Evolutionary conservation across 1,140 invertebrate genomes (phyloP), one percentile per base, ranked within the genome.

Genomic region (Aricia agestis): DNA sequence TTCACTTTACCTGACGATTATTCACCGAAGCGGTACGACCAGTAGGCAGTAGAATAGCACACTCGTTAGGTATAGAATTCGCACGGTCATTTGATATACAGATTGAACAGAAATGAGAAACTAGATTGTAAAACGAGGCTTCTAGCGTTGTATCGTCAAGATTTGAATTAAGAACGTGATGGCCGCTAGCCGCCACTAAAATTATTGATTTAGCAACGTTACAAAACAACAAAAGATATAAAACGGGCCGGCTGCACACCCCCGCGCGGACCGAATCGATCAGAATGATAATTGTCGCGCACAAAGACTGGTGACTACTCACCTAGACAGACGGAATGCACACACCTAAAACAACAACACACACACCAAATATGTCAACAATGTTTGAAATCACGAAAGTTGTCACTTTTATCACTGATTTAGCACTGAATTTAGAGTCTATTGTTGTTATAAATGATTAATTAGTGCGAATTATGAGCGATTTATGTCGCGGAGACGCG

Each of bases 221-320:
- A 91, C 86, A 91, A 91, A 91, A 91, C 85, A 91, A 90, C 88
- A 90, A 90, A 91, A 91, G 88, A 90, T 88, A 89, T 87, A 90
- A 89, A 90, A 89, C 83, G 81, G 80, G 78, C 82, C 78, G 78
- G 77, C 78, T 83, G 83, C 83, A 82, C 85, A 85, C 83, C 85
- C 82, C 86, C 83, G 85, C 87, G 83, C 84, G 74, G 78, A 74
- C 83, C 83, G 86, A 91, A 91, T 91, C 87, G 87, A 91, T 91
- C 87, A 87, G 82, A 89, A 87, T 88, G 86, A 90, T 91, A 91
- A 91, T 89, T 91, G 89, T 91, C 89, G 85, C 86, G 84, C 89
- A 91, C 86, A 91, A 87, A 90, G 83, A 87, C 79, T 81, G 82
- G 75, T 82, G 79, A 85, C 83, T 85, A 87, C 84, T 86, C 87